Conservation (phyloP, 2,888 invertebrate genomes). For the Polia nebulosa region DNA sequence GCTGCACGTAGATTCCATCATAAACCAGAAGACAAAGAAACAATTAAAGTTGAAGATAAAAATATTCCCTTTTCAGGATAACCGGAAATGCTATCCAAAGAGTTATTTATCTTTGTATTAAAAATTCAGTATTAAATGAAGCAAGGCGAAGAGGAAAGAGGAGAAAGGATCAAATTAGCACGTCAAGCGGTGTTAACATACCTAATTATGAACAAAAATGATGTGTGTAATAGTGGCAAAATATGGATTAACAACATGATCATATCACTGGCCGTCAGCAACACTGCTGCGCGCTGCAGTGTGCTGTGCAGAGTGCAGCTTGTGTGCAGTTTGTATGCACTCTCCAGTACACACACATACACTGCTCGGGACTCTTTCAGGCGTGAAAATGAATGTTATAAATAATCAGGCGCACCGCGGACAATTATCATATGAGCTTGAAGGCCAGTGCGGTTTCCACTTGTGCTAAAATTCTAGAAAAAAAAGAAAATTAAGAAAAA, state of each 20-base stretch:
- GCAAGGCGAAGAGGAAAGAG: slow-evolving; percentile 20
- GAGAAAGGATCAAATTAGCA: slow-evolving; percentile 19
- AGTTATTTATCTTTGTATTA: not conserved
- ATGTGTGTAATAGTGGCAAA: slow-evolving; percentile 36
- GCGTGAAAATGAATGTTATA: slow-evolving; percentile 91
- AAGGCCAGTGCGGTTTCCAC: slow-evolving; percentile 84
- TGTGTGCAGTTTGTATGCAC: slow-evolving; percentile 65
- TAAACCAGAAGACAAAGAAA: no score
- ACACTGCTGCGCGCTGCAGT: slow-evolving; percentile 31
- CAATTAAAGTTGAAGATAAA: not conserved
- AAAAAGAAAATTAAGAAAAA: slow-evolving; percentile 65
- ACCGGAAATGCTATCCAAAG: not conserved
- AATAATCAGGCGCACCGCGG: slow-evolving; percentile 84
- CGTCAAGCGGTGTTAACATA: slow-evolving; percentile 42
- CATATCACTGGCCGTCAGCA: slow-evolving; percentile 35
- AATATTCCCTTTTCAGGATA: not conserved
- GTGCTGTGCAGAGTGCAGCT: slow-evolving; percentile 59
- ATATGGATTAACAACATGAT: slow-evolving; percentile 47
- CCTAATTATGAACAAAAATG: slow-evolving; percentile 43
- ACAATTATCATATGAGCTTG: slow-evolving; percentile 88
- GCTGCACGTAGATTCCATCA: no score
- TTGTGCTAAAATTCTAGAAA: slow-evolving; percentile 72
- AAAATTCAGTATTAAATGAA: not conserved
- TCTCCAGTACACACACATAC: slow-evolving; percentile 67
- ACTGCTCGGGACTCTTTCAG: slow-evolving; percentile 80